Conservation (phyloP, 2,113 vertebrate species). For the Vidua chalybeata region DNA sequence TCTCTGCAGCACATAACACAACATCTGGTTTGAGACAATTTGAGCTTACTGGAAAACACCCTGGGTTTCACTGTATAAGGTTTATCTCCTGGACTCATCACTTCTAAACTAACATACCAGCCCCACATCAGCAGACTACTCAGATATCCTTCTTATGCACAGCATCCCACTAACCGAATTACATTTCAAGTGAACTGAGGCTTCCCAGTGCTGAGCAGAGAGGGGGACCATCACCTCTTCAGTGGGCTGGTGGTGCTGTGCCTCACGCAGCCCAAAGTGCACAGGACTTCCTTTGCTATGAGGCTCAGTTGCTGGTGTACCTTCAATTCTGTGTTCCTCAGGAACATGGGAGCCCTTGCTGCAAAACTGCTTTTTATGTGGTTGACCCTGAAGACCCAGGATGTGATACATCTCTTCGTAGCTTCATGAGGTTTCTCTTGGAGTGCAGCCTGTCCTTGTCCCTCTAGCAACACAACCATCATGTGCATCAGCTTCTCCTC, state of each 20-base stretch:
- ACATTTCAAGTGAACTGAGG: neutral
- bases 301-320: fast-evolving
- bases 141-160: neutral
- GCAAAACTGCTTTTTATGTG: neutral
- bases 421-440: neutral
- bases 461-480: neutral
- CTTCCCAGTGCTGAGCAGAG: neutral
- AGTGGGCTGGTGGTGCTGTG: neutral
- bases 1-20: neutral
- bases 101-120: neutral
- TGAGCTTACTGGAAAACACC: neutral
- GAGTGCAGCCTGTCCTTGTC: neutral
- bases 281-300: neutral
- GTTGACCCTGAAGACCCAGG: fast-evolving
- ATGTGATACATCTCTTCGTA: neutral
- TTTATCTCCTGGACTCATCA: neutral
- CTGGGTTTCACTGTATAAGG: neutral
- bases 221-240: neutral
- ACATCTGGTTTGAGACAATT: neutral
- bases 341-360: neutral
- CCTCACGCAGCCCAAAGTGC: neutral
- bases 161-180: neutral
- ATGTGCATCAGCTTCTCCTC: neutral
- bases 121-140: neutral
- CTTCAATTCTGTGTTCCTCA: fast-evolving